Evolutionary conservation across 2,797 vertebrate species (phyloP), one percentile per base, ranked within the genome.

Genomic region (Thalassophryne amazonica): DNA sequence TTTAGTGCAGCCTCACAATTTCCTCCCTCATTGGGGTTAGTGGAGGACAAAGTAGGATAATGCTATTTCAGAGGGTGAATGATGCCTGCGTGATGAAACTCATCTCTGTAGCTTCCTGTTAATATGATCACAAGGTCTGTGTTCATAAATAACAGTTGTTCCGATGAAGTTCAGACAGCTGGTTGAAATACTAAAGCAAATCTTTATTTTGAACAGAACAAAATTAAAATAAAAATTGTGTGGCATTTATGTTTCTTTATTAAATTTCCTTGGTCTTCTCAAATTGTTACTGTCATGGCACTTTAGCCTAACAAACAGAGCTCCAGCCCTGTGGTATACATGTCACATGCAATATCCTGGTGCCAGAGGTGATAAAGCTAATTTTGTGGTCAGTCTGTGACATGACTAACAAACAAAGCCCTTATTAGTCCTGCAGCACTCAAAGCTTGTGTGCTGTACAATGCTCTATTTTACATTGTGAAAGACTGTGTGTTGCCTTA

Each of bases 291-390:
- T n/a, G n/a, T n/a, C n/a, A n/a, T n/a, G n/a, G 33, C 52, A 66
- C 60, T 45, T 8, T 8, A 46, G 73, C 48, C 42, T 48, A 70
- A 76, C 70, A 76, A 76, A 80, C 71, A 78, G 40, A 66, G 60
- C 46, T 57, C 39, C 46, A 30, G 74, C 85, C 85, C 78, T 10
- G 45, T 60, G 74, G 81, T 73, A 33, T 54, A 57, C 52, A 78
- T 88, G 89, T 91, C 89, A 87, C 76, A 78, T 83, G 68, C 24
- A 20, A 85, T 88, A 79, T 89, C 76, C 54, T 53, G 63, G 64
- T 85, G 82, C 85, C 83, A 86, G 79, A 78, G 88, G 86, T 88
- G 82, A 88, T 85, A 80, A 87, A 82, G 81, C 84, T 86, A 87
- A 87, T 89, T 87, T 84, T 78, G 77, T 75, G 87, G 84, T 85